A percentile compares a stretch with the other conserved stretches of the same genome.
phyloP scores from a whole-genome alignment of 1,140 invertebrate genomes.

The Rhopalosiphum maidis region DNA sequence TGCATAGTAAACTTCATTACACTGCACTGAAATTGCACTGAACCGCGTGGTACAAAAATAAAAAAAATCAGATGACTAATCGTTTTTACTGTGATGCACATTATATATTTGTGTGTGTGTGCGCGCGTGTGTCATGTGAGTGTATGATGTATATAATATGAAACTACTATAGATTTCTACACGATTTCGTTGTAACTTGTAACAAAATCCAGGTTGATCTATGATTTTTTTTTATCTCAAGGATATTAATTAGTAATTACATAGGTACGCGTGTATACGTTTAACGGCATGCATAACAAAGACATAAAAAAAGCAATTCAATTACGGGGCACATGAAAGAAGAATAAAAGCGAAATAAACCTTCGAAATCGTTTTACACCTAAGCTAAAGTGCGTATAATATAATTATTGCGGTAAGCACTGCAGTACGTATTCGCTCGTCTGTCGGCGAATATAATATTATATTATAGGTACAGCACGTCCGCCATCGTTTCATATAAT shows the following conservation, averaged over 20 bases:
- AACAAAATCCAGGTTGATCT: background rate
- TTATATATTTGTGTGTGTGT: background rate
- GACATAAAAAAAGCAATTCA: slow-evolving; percentile 15
- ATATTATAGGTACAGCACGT: slow-evolving; percentile 7
- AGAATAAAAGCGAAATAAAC: background rate
- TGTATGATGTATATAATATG: background rate
- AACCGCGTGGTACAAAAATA: background rate
- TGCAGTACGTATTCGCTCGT: background rate
- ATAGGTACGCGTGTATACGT: background rate
- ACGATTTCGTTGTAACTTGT: background rate
- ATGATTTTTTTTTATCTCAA: background rate
- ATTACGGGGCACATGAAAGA: background rate
- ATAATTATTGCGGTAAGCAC: slow-evolving; percentile 8
- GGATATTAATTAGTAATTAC: slow-evolving; percentile 20
- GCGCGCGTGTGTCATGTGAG: no score
- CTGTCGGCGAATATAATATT: slow-evolving; percentile 2
- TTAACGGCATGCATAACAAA: background rate
- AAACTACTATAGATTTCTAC: background rate
- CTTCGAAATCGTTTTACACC: slow-evolving; percentile 9
- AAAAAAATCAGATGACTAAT: background rate
- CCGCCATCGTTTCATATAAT: background rate
- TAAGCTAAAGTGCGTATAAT: background rate
- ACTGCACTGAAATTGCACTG: background rate
- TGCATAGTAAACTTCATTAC: background rate
- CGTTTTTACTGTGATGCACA: background rate